Percentiles rank a stretch among this genome's conserved stretches.
Evolutionary conservation across 2,113 vertebrate genomes (phyloP).

Genomic region (Tiliqua scincoides): DNA sequence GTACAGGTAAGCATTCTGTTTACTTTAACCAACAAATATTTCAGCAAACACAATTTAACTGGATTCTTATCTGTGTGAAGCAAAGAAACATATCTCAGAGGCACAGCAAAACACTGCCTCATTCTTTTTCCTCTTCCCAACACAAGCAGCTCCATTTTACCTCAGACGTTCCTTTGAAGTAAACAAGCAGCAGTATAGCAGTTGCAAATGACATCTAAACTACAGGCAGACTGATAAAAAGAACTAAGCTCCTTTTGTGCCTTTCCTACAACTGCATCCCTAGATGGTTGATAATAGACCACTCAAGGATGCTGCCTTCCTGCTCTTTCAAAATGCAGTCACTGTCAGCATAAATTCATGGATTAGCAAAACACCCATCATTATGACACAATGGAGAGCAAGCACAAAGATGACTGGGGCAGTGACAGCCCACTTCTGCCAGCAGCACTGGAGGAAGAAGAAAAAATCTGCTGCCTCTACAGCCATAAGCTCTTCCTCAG

Average conservation of each 20-base stretch:
- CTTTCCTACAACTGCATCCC: slow-evolving; percentile 51
- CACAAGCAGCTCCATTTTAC: slow-evolving; percentile 43
- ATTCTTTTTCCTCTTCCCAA: slow-evolving; percentile 52
- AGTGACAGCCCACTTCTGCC: no score
- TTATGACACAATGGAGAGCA: no score
- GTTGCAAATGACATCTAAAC: slow-evolving; percentile 57
- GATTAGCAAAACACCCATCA: no score
- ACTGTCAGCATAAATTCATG: slow-evolving; percentile 41
- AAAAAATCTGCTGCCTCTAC: no score
- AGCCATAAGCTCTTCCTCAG: no score
- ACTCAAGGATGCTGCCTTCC: slow-evolving; percentile 21
- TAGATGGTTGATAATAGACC: slow-evolving; percentile 47
- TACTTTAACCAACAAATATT: background rate
- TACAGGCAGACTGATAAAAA: slow-evolving; percentile 37
- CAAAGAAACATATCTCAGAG: slow-evolving; percentile 11
- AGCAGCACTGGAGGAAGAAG: no score
- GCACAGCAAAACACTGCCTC: slow-evolving; percentile 42
- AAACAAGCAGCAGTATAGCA: slow-evolving; percentile 49
- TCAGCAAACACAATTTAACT: slow-evolving; percentile 23
- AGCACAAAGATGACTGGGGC: no score
- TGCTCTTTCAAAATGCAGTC: background rate
- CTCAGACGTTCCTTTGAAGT: slow-evolving; percentile 67
- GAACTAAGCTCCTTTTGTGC: slow-evolving; percentile 31
- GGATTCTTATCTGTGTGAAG: slow-evolving; percentile 26
- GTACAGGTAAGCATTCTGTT: background rate